Conservation (phyloP, 2,888 invertebrate species). For the Ametastegia equiseti region DNA sequence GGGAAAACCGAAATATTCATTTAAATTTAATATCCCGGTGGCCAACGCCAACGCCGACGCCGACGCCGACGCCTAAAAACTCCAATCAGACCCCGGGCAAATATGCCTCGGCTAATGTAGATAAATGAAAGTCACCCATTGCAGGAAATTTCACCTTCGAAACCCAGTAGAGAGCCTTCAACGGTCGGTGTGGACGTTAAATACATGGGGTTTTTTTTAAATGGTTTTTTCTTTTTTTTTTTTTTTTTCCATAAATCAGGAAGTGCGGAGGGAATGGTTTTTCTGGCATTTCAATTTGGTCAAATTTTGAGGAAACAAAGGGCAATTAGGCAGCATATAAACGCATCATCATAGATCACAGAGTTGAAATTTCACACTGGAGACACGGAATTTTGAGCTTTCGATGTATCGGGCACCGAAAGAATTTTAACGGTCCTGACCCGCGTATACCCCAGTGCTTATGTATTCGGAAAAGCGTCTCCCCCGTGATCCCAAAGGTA, state of each 20-base stretch:
- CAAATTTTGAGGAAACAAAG: neutral
- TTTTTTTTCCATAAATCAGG: neutral
- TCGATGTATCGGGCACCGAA: no score
- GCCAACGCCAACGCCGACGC: no score
- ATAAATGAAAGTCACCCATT: constrained; percentile 49
- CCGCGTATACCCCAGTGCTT: neutral
- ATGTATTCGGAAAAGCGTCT: constrained; percentile 9
- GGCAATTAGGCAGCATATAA: neutral
- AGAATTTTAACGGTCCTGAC: neutral
- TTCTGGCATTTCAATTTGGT: neutral
- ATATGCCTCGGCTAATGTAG: constrained; percentile 44
- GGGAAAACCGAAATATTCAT: constrained; percentile 49
- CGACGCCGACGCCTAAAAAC: constrained; percentile 48
- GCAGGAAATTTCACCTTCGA: neutral
- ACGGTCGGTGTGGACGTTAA: neutral
- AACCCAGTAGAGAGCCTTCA: neutral
- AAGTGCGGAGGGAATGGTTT: neutral
- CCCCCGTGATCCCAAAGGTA: constrained; percentile 9
- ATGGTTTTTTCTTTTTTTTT: neutral
- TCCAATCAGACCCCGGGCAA: constrained; percentile 47
- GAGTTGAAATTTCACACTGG: neutral
- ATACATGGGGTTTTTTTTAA: neutral
- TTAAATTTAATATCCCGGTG: constrained; percentile 49
- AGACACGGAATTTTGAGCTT: neutral
- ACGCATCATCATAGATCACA: neutral